phyloP scores from a whole-genome alignment of 2,113 vertebrate genomes.

The Gopherus flavomarginatus region DNA sequence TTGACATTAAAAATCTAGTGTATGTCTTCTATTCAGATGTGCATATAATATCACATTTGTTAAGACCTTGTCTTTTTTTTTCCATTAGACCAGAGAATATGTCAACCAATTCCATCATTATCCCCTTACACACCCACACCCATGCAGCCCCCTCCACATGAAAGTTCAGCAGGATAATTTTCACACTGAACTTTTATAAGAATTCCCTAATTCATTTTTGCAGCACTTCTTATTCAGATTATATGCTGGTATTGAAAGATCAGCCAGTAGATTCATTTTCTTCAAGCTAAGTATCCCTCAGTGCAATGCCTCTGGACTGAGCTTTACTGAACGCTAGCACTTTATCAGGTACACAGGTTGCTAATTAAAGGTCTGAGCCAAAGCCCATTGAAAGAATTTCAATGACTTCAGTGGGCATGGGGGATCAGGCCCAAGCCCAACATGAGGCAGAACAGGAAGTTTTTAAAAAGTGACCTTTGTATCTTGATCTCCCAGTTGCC shows the following conservation, averaged over 20 bases:
- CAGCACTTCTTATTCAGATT: neutral
- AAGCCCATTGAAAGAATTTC: neutral
- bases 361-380: neutral
- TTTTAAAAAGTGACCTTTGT: neutral
- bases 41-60: neutral
- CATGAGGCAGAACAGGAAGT: neutral
- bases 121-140: neutral
- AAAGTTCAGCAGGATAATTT: neutral
- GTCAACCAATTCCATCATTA: neutral
- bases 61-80: no score
- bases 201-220: neutral
- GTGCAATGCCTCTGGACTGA: neutral
- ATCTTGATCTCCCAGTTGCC: neutral
- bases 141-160: neutral
- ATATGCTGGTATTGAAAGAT: neutral
- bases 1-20: neutral
- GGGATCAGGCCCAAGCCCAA: neutral
- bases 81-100: no score
- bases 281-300: neutral
- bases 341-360: neutral
- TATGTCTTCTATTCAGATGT: neutral
- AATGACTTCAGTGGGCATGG: neutral
- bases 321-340: neutral
- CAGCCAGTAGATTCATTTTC: neutral
- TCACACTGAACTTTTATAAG: neutral